Evolutionary conservation across 1,140 invertebrate species (phyloP).

Genomic region (Spodoptera litura): DNA sequence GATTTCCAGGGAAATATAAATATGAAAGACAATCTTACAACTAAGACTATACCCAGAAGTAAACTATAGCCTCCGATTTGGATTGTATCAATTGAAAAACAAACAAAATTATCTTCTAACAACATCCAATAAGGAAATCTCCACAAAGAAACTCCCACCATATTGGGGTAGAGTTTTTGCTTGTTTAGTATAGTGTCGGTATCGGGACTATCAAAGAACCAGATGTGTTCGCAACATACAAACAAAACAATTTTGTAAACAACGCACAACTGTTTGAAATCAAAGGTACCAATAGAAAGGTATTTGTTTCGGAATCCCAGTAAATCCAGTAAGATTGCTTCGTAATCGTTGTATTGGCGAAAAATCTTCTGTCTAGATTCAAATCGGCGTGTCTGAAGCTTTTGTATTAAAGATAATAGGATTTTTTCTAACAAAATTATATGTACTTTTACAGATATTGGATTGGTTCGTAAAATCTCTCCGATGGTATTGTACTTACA

Average conservation of each 20-base stretch:
- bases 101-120: background rate
- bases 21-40: too few species aligned
- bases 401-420: slow-evolving; percentile 30
- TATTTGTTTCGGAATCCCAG: slow-evolving; percentile 39
- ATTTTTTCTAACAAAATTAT: slow-evolving; percentile 29
- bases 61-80: too few species aligned
- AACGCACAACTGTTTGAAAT: slow-evolving; percentile 26
- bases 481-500: slow-evolving; percentile 23
- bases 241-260: slow-evolving; percentile 28
- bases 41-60: too few species aligned
- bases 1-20: background rate
- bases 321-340: slow-evolving; percentile 38
- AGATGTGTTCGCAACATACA: background rate
- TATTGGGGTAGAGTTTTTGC: too few species aligned
- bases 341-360: slow-evolving; percentile 38
- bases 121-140: background rate
- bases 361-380: slow-evolving; percentile 39
- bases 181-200: too few species aligned
- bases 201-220: background rate
- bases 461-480: slow-evolving; percentile 15
- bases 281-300: slow-evolving; percentile 41
- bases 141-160: background rate
- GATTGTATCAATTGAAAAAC: too few species aligned
- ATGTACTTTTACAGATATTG: slow-evolving; percentile 35
- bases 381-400: slow-evolving; percentile 21